Percentiles rank a stretch among this genome's conserved stretches.
Conservation (phyloP, 2,113 vertebrate species). For the Psilopogon haemacephalus region DNA sequence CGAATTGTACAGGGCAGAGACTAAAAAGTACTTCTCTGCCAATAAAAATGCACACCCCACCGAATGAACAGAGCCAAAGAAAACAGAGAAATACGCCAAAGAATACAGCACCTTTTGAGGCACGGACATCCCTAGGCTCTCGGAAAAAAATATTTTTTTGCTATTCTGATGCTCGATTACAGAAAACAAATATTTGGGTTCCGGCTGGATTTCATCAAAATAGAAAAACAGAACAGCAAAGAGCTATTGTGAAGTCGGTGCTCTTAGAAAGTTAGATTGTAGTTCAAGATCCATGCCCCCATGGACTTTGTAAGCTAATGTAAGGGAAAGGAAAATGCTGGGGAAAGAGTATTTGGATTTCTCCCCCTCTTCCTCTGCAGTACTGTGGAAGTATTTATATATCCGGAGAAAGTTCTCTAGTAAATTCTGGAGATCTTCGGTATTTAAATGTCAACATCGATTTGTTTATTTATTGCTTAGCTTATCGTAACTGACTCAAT, state of each 20-base stretch:
- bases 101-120: conserved; percentile 48
- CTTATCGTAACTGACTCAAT: conserved; percentile 77
- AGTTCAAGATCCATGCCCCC: conserved; percentile 31
- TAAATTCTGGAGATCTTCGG: conserved; percentile 77
- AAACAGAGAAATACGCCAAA: conserved; percentile 52
- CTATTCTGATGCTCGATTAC: conserved; percentile 45
- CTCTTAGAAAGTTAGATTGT: neutral
- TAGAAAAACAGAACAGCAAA: conserved; percentile 15
- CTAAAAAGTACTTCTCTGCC: conserved; percentile 44
- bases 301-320: conserved; percentile 2
- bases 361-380: conserved; percentile 24
- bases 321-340: conserved; percentile 46
- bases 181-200: conserved; percentile 47
- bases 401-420: conserved; percentile 74
- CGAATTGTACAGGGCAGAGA: conserved; percentile 48
- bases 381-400: conserved; percentile 72
- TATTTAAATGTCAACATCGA: conserved; percentile 83
- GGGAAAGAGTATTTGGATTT: conserved; percentile 56
- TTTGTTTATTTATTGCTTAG: conserved; percentile 84
- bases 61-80: conserved; percentile 39
- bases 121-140: conserved; percentile 28
- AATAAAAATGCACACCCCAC: conserved; percentile 59
- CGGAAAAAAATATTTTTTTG: neutral
- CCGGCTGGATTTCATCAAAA: conserved; percentile 59
- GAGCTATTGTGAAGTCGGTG: neutral